phyloP scores from a whole-genome alignment of 2,888 invertebrate species.

The Drosophila atroscutellata region DNA sequence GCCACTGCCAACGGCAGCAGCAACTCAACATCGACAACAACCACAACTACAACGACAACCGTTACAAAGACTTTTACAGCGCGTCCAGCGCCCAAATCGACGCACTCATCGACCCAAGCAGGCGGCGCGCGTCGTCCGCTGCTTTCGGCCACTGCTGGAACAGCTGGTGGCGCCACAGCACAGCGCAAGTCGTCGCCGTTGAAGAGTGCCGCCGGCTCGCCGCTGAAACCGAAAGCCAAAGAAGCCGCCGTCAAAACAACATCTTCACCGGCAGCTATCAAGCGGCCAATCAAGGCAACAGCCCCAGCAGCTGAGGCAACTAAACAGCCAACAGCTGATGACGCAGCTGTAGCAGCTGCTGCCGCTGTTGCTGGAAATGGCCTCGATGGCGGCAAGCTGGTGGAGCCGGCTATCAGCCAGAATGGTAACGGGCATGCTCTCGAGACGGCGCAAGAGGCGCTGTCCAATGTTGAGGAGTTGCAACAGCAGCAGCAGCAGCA shows the following conservation, averaged over 20 bases:
- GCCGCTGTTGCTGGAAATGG: constrained; percentile 48
- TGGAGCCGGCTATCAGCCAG: constrained; percentile 24
- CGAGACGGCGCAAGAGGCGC: constrained; percentile 49
- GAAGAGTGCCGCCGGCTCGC: constrained; percentile 54
- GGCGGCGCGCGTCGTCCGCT: constrained; percentile 62
- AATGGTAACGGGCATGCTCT: constrained; percentile 54
- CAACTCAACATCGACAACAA: constrained; percentile 45
- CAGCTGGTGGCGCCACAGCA: constrained; percentile 26
- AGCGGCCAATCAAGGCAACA: constrained; percentile 22
- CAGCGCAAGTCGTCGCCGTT: constrained; percentile 72
- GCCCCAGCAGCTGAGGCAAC: constrained; percentile 6
- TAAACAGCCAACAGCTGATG: constrained; percentile 6
- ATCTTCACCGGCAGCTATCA: constrained; percentile 58
- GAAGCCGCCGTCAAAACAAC: constrained; percentile 60
- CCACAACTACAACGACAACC: constrained; percentile 53
- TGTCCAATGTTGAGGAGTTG: constrained; percentile 21
- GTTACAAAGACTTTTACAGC: constrained; percentile 81
- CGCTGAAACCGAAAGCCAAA: constrained; percentile 75
- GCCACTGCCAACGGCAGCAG: constrained; percentile 40
- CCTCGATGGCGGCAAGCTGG: constrained; percentile 17
- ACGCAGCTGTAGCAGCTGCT: constrained; percentile 9
- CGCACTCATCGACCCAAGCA: constrained; percentile 49
- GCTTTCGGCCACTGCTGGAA: constrained; percentile 15
- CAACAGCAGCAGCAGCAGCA: constrained; percentile 19
- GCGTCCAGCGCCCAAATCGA: constrained; percentile 81